A percentile compares a stretch with the other conserved stretches of the same genome.
phyloP scores from a whole-genome alignment of 2,113 vertebrate genomes.

The Artemisiospiza belli region DNA sequence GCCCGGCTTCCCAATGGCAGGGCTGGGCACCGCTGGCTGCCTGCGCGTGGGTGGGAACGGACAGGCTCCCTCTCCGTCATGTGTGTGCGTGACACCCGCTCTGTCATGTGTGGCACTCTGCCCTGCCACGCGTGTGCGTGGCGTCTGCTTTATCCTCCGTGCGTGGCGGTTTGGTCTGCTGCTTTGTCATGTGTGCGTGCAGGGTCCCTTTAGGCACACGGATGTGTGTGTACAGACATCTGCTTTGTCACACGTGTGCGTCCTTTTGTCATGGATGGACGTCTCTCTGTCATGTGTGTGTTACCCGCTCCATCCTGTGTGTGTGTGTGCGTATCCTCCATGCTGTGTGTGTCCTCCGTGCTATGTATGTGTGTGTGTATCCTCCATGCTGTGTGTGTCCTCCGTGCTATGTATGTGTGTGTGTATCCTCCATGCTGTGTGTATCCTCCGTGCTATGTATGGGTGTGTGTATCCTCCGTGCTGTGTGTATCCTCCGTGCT shows the following conservation, averaged over 20 bases:
- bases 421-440: no score
- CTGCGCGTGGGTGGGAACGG: fast-evolving
- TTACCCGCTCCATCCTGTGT: not conserved
- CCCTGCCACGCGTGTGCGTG: not conserved
- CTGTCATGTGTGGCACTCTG: not conserved
- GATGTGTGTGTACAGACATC: fast-evolving
- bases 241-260: fast-evolving
- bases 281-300: not conserved
- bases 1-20: not conserved
- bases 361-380: no score
- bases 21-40: fast-evolving
- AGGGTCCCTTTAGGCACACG: fast-evolving
- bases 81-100: not conserved
- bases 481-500: no score
- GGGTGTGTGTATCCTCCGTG: no score
- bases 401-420: no score
- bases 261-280: not conserved
- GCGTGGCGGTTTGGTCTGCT: no score
- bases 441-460: no score
- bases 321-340: no score
- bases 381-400: no score
- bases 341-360: no score
- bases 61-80: not conserved
- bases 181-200: not conserved
- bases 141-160: fast-evolving